Conservation (phyloP, 2,888 invertebrate species). For the Latrodectus hesperus region DNA sequence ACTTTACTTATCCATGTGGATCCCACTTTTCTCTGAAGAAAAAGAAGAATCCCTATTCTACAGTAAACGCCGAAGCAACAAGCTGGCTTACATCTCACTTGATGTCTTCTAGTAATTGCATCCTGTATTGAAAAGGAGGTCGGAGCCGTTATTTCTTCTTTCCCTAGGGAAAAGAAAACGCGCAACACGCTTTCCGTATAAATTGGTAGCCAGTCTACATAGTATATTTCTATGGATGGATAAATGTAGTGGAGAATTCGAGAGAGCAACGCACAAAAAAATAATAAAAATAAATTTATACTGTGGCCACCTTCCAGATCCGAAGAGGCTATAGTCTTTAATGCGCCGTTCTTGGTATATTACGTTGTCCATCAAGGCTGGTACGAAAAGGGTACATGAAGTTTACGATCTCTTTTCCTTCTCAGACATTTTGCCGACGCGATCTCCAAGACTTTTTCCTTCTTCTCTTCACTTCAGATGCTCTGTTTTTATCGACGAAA, state of each 20-base stretch:
- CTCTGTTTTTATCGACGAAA: conserved; percentile 26
- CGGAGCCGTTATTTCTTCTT: conserved; percentile 52
- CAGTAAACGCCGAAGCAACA: conserved; percentile 30
- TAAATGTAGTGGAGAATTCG: conserved; percentile 4
- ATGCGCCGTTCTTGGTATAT: conserved; percentile 60
- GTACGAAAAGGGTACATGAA: conserved; percentile 54
- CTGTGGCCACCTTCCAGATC: conserved; percentile 12
- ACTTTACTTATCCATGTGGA: too few relatives aligned
- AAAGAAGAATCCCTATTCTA: too few relatives aligned
- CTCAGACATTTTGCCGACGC: conserved; percentile 52
- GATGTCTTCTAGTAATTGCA: conserved; percentile 56
- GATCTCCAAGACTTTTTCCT: conserved; percentile 31
- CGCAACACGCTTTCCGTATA: conserved; percentile 43
- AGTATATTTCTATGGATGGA: conserved; percentile 27
- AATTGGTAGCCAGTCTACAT: conserved; percentile 31
- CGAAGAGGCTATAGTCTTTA: conserved; percentile 34
- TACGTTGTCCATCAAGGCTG: conserved; percentile 63
- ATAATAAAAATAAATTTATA: conserved; percentile 3
- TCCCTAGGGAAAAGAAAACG: conserved; percentile 21
- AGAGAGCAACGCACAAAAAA: not conserved
- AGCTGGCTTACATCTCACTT: conserved; percentile 17
- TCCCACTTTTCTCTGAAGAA: too few relatives aligned
- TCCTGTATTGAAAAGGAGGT: conserved; percentile 66
- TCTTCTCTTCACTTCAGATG: conserved; percentile 4
- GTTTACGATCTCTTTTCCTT: conserved; percentile 57